Percentiles rank a stretch among this genome's conserved stretches.
These are phyloP conservation scores for Drosophila monieri DNA, from an alignment of 2,888 invertebrate genomes.

Conservation along the genomic window DNA sequence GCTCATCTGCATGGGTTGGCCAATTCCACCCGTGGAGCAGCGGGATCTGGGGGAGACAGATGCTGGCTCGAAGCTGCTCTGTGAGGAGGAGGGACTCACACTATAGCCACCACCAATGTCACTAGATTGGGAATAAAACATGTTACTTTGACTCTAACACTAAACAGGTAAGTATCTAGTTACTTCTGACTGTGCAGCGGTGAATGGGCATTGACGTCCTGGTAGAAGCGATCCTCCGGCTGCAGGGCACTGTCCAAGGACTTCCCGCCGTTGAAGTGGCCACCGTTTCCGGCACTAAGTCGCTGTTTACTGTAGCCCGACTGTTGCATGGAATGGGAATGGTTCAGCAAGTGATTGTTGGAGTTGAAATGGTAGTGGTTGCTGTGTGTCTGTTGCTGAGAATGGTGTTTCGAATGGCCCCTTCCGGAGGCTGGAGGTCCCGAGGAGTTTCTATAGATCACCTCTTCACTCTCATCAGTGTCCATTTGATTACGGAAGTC, in stretches of 20 bases:
- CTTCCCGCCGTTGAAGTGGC: slow-evolving; percentile 75
- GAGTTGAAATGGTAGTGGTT: slow-evolving; percentile 81
- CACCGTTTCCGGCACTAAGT: slow-evolving; percentile 67
- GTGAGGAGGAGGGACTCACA: slow-evolving; percentile 82
- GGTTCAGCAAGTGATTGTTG: slow-evolving; percentile 80
- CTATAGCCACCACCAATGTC: slow-evolving; percentile 71
- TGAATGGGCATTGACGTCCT: slow-evolving; percentile 73
- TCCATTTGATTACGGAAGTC: slow-evolving; percentile 81
- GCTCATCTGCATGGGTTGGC: slow-evolving; percentile 68
- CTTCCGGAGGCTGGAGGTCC: slow-evolving; percentile 39
- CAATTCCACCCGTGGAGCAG: slow-evolving; percentile 75
- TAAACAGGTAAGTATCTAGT: slow-evolving; percentile 10
- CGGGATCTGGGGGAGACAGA: slow-evolving; percentile 81
- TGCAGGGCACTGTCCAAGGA: slow-evolving; percentile 79
- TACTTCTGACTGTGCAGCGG: slow-evolving; percentile 79
- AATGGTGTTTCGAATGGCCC: slow-evolving; percentile 46
- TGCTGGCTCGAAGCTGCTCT: slow-evolving; percentile 82
- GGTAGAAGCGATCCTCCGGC: slow-evolving; percentile 70
- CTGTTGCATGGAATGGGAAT: slow-evolving; percentile 80
- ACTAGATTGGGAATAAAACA: slow-evolving; percentile 44
- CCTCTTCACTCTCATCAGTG: slow-evolving; percentile 77
- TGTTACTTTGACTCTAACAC: too few species aligned
- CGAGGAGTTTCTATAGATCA: slow-evolving; percentile 73
- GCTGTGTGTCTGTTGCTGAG: slow-evolving; percentile 63
- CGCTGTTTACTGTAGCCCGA: slow-evolving; percentile 78